Evolutionary conservation across 1,140 invertebrate species (phyloP), one percentile per base, ranked within the genome.

Genomic region (Scaptomyza pallida): DNA sequence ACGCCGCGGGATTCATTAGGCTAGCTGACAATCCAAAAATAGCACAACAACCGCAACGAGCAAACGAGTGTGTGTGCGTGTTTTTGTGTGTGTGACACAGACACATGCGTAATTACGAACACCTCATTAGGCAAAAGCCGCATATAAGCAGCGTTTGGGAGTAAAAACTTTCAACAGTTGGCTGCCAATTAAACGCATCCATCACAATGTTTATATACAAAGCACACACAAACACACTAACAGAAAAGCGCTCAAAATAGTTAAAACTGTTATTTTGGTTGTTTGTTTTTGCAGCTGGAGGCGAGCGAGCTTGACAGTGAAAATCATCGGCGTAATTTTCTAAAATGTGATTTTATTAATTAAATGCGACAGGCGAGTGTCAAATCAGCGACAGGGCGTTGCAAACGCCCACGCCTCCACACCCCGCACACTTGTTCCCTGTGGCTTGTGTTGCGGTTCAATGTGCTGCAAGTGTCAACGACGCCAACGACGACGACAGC

Each of bases 261-360:
- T 77, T 37, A 12, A 3, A 30, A 8, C 12, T 37, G 33, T 77
- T n/a, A n/a, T 16, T 21, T 19, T 13, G 13, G 23, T 10, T 16
- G 64, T 2, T 61, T n/a, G n/a, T n/a, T n/a, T n/a, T 44, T 43
- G 43, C 16, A 41, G 51, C 26, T 64, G 51, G 52, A 48, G 17
- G 16, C 56, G 5, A 64, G 54, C 19, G n/a, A n/a, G n/a, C n/a
- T n/a, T 43, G 52, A 8, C 52, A 50, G 16, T 23, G 30, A 61
- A 86, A 85, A 73, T 73, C 81, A 86, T 71, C 78, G 78, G 68
- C 82, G 75, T 63, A 50, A 73, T 85, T 73, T 72, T 86, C 60
- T 75, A 82, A 82, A 89, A 82, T 71, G 75, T 63, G 68, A 69
- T 88, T 86, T 78, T 88, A 88, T 88, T 88, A 82, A 88, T 88